Conservation (phyloP, 2,888 invertebrate species). For the Leptinotarsa rubiginosa region DNA sequence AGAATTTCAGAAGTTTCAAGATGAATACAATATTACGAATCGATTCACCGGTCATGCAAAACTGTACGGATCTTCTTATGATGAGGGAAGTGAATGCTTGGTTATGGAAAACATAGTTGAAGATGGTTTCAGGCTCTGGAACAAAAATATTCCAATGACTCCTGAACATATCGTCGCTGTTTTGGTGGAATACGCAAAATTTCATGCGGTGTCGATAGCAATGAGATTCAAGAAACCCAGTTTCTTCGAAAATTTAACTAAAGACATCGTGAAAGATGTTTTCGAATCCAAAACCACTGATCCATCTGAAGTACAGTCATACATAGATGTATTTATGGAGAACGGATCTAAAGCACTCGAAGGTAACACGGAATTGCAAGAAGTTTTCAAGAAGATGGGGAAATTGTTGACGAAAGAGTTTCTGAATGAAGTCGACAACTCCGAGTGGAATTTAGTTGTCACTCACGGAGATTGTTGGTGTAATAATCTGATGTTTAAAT, state of each 20-base stretch:
- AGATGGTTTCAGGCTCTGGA: constrained; percentile 51
- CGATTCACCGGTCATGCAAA: constrained; percentile 30
- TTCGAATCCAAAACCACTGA: background rate
- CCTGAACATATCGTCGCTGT: constrained; percentile 53
- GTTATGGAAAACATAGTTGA: constrained; percentile 55
- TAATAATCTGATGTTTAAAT: constrained; percentile 53
- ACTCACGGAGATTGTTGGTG: constrained; percentile 57
- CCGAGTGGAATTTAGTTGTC: constrained; percentile 36
- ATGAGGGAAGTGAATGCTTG: constrained; percentile 44
- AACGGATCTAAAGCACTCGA: constrained; percentile 18
- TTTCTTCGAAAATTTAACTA: constrained; percentile 42
- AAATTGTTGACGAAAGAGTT: background rate
- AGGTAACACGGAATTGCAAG: background rate
- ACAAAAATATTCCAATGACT: constrained; percentile 53
- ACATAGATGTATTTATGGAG: background rate
- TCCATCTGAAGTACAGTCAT: background rate
- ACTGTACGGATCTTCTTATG: constrained; percentile 33
- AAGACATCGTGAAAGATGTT: constrained; percentile 4
- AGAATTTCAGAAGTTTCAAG: constrained; percentile 53
- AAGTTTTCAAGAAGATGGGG: constrained; percentile 10
- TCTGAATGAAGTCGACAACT: background rate
- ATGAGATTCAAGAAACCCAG: constrained; percentile 53
- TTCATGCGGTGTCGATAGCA: constrained; percentile 57
- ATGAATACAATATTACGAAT: constrained; percentile 35
- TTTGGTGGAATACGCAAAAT: constrained; percentile 55